Percentiles rank a stretch among this genome's conserved stretches.
These are phyloP conservation scores for Gallinago media DNA, from an alignment of 2,113 vertebrate genomes.

Conservation along the genomic window DNA sequence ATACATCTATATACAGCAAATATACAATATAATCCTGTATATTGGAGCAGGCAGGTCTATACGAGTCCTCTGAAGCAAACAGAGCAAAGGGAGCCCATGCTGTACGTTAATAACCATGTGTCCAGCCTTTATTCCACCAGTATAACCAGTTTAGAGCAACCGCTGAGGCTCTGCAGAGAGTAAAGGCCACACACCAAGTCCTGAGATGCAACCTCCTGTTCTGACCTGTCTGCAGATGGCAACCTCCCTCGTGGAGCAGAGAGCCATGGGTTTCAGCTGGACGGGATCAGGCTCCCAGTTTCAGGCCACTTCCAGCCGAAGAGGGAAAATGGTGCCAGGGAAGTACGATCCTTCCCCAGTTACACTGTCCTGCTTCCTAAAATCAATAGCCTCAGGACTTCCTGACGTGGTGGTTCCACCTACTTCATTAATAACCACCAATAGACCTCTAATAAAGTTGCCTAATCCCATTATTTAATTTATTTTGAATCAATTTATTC, in stretches of 20 bases:
- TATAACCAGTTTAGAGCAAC: rapidly evolving
- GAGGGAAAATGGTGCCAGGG: background rate
- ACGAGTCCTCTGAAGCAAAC: background rate
- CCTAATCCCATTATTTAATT: constrained; percentile 46
- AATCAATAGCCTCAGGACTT: background rate
- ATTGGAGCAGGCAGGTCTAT: background rate
- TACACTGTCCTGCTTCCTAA: background rate
- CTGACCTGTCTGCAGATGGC: background rate
- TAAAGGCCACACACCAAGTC: background rate
- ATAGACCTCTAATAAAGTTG: background rate
- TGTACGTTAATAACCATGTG: background rate
- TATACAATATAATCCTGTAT: rapidly evolving
- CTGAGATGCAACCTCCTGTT: background rate
- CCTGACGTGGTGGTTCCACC: background rate
- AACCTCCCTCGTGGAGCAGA: background rate
- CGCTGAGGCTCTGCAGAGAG: background rate
- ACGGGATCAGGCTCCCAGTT: background rate
- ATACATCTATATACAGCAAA: background rate
- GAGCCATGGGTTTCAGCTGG: background rate
- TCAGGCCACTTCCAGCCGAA: background rate
- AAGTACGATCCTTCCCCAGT: background rate
- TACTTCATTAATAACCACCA: constrained; percentile 22
- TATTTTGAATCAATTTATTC: background rate
- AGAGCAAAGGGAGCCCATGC: rapidly evolving
- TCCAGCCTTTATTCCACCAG: background rate